Conservation (phyloP, 2,113 vertebrate genomes). For the Poeciliopsis occidentalis region DNA sequence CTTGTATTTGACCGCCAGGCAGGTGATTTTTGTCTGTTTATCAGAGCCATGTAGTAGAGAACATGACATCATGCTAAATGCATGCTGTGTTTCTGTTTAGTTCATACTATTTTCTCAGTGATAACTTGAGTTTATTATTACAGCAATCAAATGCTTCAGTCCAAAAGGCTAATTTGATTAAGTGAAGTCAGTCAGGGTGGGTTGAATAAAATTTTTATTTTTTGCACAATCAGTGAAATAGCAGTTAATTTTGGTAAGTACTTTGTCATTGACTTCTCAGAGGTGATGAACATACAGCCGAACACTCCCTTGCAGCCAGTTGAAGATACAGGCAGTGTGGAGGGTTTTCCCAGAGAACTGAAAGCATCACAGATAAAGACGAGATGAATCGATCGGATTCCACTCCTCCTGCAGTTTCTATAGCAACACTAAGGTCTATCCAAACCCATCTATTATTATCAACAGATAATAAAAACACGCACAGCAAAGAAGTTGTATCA, state of each 20-base stretch:
- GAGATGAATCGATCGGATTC: constrained; percentile 68
- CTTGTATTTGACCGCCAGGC: not conserved
- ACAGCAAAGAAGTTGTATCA: constrained; percentile 21
- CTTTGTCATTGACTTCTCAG: constrained; percentile 33
- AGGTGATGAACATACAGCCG: constrained; percentile 7
- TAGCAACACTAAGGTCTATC: constrained; percentile 65
- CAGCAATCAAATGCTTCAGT: too few species aligned
- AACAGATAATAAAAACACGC: constrained; percentile 35
- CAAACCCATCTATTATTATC: constrained; percentile 31
- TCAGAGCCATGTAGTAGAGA: not conserved
- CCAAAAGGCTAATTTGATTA: not conserved
- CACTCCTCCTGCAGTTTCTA: constrained; percentile 66
- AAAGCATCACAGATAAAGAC: constrained; percentile 53
- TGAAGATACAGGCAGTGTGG: constrained; percentile 57
- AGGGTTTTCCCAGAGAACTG: constrained; percentile 72
- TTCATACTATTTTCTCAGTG: not conserved
- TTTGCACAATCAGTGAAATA: not conserved
- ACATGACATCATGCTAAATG: not conserved
- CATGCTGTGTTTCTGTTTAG: not conserved
- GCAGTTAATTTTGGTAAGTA: not conserved
- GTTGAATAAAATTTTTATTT: not conserved
- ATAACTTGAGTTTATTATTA: not conserved
- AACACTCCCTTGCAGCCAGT: constrained; percentile 2
- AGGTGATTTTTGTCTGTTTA: not conserved
- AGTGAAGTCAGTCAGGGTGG: not conserved